phyloP scores from a whole-genome alignment of 2,113 vertebrate species.

The Myiopsitta monachus region DNA sequence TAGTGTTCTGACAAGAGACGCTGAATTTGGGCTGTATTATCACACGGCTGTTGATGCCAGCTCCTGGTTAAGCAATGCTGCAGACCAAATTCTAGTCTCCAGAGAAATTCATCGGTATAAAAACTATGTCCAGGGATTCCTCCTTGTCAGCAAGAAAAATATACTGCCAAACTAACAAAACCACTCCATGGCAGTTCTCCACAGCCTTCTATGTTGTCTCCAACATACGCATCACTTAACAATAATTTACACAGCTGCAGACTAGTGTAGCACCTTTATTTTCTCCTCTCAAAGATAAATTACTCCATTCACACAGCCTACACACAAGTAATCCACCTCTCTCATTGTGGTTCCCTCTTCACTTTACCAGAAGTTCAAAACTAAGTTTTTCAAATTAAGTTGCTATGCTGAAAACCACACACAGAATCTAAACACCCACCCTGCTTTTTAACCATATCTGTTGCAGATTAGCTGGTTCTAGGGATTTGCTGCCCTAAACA shows the following conservation, averaged over 20 bases:
- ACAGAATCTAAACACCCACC: background rate
- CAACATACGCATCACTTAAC: background rate
- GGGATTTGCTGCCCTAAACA: background rate
- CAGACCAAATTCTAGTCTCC: background rate
- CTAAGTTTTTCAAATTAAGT: background rate
- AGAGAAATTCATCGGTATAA: background rate
- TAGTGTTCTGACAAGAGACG: background rate
- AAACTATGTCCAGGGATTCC: background rate
- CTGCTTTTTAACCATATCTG: fast-evolving
- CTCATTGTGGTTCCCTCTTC: background rate
- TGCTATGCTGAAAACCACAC: background rate
- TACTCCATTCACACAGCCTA: background rate
- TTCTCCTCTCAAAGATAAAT: background rate
- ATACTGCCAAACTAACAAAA: background rate
- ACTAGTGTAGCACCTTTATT: background rate
- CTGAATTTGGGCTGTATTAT: background rate
- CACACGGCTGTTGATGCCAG: background rate
- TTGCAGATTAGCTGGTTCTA: background rate
- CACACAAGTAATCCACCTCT: background rate
- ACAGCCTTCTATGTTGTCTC: background rate
- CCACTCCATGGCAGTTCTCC: background rate
- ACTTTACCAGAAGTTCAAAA: background rate
- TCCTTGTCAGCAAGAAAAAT: background rate
- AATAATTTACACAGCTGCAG: background rate
- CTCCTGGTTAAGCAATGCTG: background rate